Evolutionary conservation across 2,113 vertebrate species (phyloP).

Genomic region (Syrrhaptes paradoxus): DNA sequence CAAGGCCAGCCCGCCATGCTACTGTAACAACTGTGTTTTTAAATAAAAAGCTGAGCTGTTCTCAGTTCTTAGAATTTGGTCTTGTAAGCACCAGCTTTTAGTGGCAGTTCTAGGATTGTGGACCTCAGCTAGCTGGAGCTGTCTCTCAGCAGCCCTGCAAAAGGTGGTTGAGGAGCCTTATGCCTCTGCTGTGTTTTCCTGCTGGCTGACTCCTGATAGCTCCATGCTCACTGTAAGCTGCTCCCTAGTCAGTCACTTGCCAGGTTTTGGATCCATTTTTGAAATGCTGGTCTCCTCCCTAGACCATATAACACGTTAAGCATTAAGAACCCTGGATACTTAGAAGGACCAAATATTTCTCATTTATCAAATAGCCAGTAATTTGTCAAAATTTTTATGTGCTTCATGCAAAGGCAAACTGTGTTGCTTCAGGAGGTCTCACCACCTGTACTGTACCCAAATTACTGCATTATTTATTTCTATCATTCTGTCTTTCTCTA

Average conservation of each 20-base stretch:
- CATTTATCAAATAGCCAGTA: not conserved
- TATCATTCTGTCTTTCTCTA: not conserved
- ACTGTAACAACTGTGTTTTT: rapidly evolving
- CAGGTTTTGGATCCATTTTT: not conserved
- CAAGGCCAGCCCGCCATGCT: not conserved
- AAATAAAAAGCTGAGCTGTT: not conserved
- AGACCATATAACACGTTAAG: not conserved
- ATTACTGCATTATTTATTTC: not conserved
- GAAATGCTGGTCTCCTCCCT: not conserved
- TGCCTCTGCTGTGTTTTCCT: rapidly evolving
- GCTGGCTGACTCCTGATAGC: not conserved
- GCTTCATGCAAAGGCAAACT: not conserved
- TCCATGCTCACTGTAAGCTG: not conserved
- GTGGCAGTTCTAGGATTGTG: not conserved
- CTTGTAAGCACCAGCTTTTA: not conserved
- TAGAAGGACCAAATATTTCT: not conserved
- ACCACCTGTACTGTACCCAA: not conserved
- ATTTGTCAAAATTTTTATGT: not conserved
- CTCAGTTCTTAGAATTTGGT: not conserved
- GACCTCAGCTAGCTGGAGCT: not conserved
- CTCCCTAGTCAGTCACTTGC: not conserved
- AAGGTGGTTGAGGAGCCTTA: not conserved
- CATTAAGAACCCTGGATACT: not conserved
- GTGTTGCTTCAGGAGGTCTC: not conserved
- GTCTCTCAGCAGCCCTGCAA: not conserved